Evolutionary conservation across 2,888 invertebrate species (phyloP), one percentile per base, ranked within the genome.

Genomic region (Lysandra coridon): DNA sequence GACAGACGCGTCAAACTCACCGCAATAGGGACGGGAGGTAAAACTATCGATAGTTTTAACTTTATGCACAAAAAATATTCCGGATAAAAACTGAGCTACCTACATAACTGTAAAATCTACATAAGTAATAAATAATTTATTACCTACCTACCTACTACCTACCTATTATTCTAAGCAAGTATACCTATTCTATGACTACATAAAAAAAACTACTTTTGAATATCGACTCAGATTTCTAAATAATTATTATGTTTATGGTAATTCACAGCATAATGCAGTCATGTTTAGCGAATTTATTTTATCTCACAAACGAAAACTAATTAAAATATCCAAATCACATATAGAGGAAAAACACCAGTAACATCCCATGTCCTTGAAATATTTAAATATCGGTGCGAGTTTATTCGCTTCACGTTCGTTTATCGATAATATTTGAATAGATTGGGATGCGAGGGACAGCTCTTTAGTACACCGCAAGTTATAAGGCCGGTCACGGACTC

Each of bases 401-500:
- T 57, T 57, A 76, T 76, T 53, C 76, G 30, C 53, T 5, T 14
- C 76, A 76, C 76, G 76, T 76, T 23, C 76, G 17, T 79, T 75
- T 76, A 79, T 79, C 62, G 79, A 62, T 79, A 79, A 64, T 57
- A 79, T 79, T 79, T 75, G 62, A 75, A 79, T 75, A 79, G 75
- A 79, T 79, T 79, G 75, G 64, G 75, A 64, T 79, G 44, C 75
- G 75, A 64, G 60, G 62, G 40, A 49, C 80, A 60, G 10, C 79
- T 78, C 81, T 81, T 37, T 23, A 30, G 74, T 57, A 80, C 80
- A 85, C 86, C 87, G 81, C 87, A 86, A 85, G 85, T 92, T 91
- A 87, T 85, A 84, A 93, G 86, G 87, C 92, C 83, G 86, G 90
- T 91, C 93, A 94, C 93, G 93, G 91, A 91, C 92, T 91, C 92